A percentile compares a stretch with the other conserved stretches of the same genome.
phyloP scores from a whole-genome alignment of 2,113 vertebrate genomes.

The Agapornis roseicollis region DNA sequence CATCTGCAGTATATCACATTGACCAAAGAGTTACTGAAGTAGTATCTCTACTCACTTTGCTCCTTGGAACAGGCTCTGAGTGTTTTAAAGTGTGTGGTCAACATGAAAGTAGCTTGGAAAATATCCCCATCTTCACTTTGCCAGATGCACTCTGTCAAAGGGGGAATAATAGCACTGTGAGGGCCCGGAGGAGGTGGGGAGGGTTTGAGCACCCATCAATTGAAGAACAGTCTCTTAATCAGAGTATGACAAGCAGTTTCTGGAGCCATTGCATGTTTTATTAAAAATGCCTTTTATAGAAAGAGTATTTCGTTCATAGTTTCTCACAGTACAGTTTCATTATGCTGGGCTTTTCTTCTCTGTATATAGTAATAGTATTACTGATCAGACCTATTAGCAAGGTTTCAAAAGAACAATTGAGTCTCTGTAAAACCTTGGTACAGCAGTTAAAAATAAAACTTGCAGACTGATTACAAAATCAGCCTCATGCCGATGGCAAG shows the following conservation, averaged over 20 bases:
- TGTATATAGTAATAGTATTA: slow-evolving; percentile 37
- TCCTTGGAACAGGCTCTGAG: background rate
- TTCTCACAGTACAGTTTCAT: background rate
- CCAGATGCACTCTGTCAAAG: background rate
- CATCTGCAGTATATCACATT: background rate
- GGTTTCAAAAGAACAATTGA: slow-evolving; percentile 48
- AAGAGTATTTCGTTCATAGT: background rate
- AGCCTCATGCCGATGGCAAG: background rate
- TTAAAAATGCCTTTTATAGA: slow-evolving; percentile 46
- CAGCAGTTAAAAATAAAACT: slow-evolving; percentile 44
- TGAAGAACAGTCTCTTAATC: background rate
- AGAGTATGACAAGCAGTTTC: slow-evolving; percentile 11
- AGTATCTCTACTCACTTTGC: background rate
- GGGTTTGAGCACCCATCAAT: background rate
- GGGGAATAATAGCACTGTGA: background rate
- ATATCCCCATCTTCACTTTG: background rate
- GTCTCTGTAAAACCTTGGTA: slow-evolving; percentile 40
- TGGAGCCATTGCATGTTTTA: slow-evolving; percentile 47
- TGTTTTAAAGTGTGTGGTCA: background rate
- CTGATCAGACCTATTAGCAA: slow-evolving; percentile 24
- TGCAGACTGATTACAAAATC: slow-evolving; percentile 31
- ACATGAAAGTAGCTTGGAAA: slow-evolving; percentile 17
- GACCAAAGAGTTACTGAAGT: background rate
- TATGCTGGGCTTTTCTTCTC: background rate
- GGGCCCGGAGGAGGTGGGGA: background rate